phyloP scores from a whole-genome alignment of 2,797 vertebrate genomes.

The Tadarida brasiliensis region DNA sequence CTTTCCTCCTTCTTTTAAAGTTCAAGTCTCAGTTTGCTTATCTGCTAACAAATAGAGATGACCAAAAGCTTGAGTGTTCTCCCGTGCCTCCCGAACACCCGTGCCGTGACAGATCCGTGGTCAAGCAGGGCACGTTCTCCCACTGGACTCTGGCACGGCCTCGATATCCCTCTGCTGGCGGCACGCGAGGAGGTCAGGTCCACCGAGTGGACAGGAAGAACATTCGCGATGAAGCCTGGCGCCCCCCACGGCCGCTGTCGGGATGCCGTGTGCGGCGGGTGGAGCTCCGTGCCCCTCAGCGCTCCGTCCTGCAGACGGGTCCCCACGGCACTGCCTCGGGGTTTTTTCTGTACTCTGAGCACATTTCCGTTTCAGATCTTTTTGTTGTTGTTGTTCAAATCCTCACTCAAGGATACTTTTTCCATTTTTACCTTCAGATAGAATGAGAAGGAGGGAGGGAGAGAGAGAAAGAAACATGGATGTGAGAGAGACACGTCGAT shows the following conservation, averaged over 20 bases:
- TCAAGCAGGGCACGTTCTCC: background rate
- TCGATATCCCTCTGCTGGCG: background rate
- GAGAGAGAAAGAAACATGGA: too few relatives aligned
- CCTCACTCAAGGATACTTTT: too few relatives aligned
- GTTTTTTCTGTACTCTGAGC: background rate
- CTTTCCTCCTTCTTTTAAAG: slow-evolving; percentile 51
- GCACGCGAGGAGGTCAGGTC: background rate
- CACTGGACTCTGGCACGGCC: background rate
- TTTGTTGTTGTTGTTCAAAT: background rate
- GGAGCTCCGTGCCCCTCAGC: background rate
- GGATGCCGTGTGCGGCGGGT: too few relatives aligned
- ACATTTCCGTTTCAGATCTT: background rate
- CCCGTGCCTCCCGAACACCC: background rate
- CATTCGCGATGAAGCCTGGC: accelerated
- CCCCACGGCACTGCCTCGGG: background rate
- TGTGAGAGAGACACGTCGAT: too few relatives aligned
- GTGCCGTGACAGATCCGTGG: background rate
- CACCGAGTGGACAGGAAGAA: accelerated
- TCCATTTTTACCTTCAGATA: too few relatives aligned
- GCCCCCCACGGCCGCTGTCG: too few relatives aligned
- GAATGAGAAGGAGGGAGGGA: too few relatives aligned
- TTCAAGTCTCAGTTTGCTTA: background rate
- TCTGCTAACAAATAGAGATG: background rate
- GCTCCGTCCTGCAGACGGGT: background rate
- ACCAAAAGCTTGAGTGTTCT: background rate